Percentiles rank a stretch among this genome's conserved stretches.
Conservation (phyloP, 1,140 invertebrate genomes). For the Coelopa frigida region DNA sequence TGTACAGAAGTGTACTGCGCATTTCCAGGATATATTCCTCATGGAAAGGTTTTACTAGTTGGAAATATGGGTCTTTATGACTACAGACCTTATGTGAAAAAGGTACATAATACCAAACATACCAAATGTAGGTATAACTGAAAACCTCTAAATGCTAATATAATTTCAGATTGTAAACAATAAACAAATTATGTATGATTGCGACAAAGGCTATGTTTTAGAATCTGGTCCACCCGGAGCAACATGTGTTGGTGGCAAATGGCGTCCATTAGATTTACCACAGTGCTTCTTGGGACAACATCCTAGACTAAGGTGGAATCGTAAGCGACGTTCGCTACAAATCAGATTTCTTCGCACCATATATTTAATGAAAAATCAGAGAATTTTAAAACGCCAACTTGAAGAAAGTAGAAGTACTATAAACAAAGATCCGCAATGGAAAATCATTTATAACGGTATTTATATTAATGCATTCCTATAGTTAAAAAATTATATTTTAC, state of each 20-base stretch:
- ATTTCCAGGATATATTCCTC: constrained; percentile 83
- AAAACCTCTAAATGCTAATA: not conserved
- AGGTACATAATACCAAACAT: constrained; percentile 49
- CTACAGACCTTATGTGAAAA: constrained; percentile 90
- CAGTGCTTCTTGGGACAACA: constrained; percentile 72
- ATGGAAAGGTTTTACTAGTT: constrained; percentile 88
- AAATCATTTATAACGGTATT: too few species aligned
- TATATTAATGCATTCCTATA: too few species aligned
- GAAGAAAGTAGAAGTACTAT: constrained; percentile 1
- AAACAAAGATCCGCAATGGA: too few species aligned
- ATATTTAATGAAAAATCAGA: constrained; percentile 47
- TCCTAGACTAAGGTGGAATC: constrained; percentile 70
- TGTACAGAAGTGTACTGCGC: constrained; percentile 91
- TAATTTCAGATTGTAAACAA: constrained; percentile 66
- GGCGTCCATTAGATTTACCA: constrained; percentile 39
- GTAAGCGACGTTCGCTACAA: constrained; percentile 55
- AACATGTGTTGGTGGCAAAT: constrained; percentile 41
- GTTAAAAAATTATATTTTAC: too few species aligned
- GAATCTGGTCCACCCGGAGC: constrained; percentile 85
- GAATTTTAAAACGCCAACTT: constrained; percentile 18
- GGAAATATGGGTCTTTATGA: constrained; percentile 97
- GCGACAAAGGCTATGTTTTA: constrained; percentile 82
- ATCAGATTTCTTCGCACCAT: constrained; percentile 48
- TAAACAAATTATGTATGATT: constrained; percentile 95
- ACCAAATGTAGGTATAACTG: not conserved